Conservation (phyloP, 2,113 vertebrate genomes). For the Nestor notabilis region DNA sequence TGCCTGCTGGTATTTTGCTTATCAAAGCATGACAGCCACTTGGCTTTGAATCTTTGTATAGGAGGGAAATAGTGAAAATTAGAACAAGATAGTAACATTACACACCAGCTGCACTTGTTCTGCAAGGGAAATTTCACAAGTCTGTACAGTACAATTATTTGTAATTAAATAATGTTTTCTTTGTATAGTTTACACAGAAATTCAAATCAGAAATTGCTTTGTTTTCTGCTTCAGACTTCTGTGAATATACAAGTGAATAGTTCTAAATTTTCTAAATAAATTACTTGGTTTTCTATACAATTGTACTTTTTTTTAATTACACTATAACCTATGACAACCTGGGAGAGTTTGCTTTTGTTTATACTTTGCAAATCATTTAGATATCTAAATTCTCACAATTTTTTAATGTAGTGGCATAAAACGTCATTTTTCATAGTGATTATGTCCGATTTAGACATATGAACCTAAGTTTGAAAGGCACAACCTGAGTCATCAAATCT, state of each 20-base stretch:
- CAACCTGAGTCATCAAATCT: neutral
- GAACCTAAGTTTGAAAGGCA: neutral
- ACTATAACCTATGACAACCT: neutral
- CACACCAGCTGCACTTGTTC: constrained; percentile 35
- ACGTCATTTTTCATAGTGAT: neutral
- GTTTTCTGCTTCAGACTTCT: constrained; percentile 4
- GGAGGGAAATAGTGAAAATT: neutral
- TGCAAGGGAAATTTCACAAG: neutral
- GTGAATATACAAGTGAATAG: neutral
- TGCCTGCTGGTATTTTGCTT: constrained; percentile 32
- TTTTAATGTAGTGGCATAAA: neutral
- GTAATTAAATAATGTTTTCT: constrained; percentile 25
- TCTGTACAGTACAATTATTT: neutral
- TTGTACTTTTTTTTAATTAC: neutral
- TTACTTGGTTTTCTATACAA: neutral
- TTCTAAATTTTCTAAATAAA: constrained; percentile 50
- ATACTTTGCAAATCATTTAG: neutral
- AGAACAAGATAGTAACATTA: neutral
- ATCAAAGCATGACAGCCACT: constrained; percentile 13
- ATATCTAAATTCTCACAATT: neutral
- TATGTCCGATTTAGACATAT: neutral
- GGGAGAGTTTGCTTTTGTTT: neutral
- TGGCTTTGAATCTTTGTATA: constrained; percentile 12
- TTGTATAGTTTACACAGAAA: constrained; percentile 10
- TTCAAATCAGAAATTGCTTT: neutral